phyloP scores from a whole-genome alignment of 2,797 vertebrate species.

The Anguilla megastoma region DNA sequence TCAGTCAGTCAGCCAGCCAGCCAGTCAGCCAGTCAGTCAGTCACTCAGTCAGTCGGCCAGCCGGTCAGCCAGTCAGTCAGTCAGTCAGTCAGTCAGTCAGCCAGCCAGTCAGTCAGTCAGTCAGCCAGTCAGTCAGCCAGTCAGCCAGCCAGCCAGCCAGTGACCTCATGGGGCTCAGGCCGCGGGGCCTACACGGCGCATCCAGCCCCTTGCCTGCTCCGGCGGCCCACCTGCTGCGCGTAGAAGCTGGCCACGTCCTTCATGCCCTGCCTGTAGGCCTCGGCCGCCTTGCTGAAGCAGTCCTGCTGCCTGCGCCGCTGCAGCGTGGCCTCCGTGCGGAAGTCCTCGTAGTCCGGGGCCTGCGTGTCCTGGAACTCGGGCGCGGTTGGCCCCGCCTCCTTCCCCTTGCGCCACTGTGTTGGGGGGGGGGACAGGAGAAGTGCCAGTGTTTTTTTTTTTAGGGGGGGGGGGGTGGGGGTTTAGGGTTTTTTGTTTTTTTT shows the following conservation, averaged over 20 bases:
- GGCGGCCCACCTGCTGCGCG: conserved; percentile 81
- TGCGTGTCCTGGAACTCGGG: conserved; percentile 81
- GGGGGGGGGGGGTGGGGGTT: background rate
- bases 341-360: conserved; percentile 88
- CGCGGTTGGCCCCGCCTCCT: conserved; percentile 19
- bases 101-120: no score
- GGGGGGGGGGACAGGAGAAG: background rate
- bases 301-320: conserved; percentile 85
- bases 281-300: conserved; percentile 85
- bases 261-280: conserved; percentile 85
- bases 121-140: no score
- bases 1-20: no score
- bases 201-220: conserved; percentile 12
- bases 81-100: no score
- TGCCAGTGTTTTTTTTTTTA: background rate
- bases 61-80: no score
- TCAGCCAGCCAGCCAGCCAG: no score
- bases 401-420: conserved; percentile 53
- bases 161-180: background rate
- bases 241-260: conserved; percentile 92
- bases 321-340: conserved; percentile 87
- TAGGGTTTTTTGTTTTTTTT: background rate
- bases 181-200: background rate
- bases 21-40: no score
- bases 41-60: no score